Percentiles rank a stretch among this genome's conserved stretches.
Evolutionary conservation across 2,888 invertebrate genomes (phyloP).

Genomic region (Thecophora atra): DNA sequence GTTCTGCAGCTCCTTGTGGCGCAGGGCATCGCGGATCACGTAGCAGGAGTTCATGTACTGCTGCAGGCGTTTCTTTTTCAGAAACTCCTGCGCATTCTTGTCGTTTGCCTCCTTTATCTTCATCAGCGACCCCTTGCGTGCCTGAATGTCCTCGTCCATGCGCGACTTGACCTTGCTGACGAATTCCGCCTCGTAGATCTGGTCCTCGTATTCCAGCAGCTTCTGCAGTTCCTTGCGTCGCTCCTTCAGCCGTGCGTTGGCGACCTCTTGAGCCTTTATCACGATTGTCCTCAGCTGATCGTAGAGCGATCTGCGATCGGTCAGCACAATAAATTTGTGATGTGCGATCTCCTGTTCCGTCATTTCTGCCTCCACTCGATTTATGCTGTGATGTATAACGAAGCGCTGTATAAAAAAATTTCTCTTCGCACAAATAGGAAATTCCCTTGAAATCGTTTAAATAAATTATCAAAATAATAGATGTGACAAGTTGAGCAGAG

Average conservation of each 20-base stretch:
- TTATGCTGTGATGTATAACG: not conserved
- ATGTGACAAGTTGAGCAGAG: not conserved
- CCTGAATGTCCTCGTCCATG: slow-evolving; percentile 56
- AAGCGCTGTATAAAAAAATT: slow-evolving; percentile 6
- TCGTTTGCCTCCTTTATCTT: slow-evolving; percentile 53
- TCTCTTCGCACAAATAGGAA: not conserved
- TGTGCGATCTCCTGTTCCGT: slow-evolving; percentile 44
- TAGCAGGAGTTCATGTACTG: slow-evolving; percentile 59
- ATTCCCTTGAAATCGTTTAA: not conserved
- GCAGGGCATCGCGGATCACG: slow-evolving; percentile 58
- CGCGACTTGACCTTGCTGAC: slow-evolving; percentile 56
- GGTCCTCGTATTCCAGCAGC: slow-evolving; percentile 57
- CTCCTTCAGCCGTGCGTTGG: slow-evolving; percentile 51
- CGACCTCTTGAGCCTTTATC: slow-evolving; percentile 53
- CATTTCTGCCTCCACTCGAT: slow-evolving; percentile 1
- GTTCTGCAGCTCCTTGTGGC: slow-evolving; percentile 52
- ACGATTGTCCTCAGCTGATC: slow-evolving; percentile 57
- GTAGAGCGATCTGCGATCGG: slow-evolving; percentile 58
- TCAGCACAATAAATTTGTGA: slow-evolving; percentile 53
- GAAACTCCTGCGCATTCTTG: slow-evolving; percentile 49
- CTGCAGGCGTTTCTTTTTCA: slow-evolving; percentile 55
- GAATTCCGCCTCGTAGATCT: slow-evolving; percentile 58
- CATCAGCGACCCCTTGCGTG: slow-evolving; percentile 54
- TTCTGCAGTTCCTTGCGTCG: slow-evolving; percentile 51
- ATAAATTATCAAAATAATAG: slow-evolving; percentile 22